A percentile compares a stretch with the other conserved stretches of the same genome.
Evolutionary conservation across 1,140 invertebrate genomes (phyloP).

Genomic region (Camponotus floridanus): DNA sequence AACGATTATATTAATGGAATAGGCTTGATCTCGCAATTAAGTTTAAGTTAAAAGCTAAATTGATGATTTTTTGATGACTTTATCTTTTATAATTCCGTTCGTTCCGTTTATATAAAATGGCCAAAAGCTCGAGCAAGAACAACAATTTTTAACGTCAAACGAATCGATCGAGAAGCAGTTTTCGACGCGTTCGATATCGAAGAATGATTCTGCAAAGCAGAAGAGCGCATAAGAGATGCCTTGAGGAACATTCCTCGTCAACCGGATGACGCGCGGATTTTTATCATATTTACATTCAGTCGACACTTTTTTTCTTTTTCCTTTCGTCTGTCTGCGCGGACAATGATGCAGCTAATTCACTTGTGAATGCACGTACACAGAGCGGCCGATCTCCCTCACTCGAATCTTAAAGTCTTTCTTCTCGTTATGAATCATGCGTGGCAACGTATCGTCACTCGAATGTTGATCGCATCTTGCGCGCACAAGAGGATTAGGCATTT

Average conservation of each 20-base stretch:
- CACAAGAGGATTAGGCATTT: neutral
- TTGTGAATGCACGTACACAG: conserved; percentile 70
- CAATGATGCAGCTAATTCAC: conserved; percentile 72
- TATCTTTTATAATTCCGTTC: neutral
- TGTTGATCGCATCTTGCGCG: conserved; percentile 8
- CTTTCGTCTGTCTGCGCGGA: conserved; percentile 55
- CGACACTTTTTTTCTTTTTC: conserved; percentile 59
- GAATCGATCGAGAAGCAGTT: conserved; percentile 40
- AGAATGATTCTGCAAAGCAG: conserved; percentile 43
- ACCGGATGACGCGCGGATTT: conserved; percentile 72
- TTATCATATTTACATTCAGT: conserved; percentile 71
- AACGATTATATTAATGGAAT: too few species aligned
- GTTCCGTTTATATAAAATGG: neutral
- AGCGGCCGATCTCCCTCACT: conserved; percentile 55
- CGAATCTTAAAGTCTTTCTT: conserved; percentile 57
- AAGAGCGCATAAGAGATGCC: conserved; percentile 21
- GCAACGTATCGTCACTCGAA: neutral
- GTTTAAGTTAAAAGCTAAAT: neutral
- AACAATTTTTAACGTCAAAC: conserved; percentile 17
- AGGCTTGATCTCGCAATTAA: too few species aligned
- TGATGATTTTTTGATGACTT: neutral
- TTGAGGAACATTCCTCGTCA: conserved; percentile 51
- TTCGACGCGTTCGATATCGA: conserved; percentile 42
- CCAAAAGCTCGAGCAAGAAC: neutral
- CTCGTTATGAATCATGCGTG: conserved; percentile 23